phyloP scores from a whole-genome alignment of 2,113 vertebrate species.

The Empidonax traillii region DNA sequence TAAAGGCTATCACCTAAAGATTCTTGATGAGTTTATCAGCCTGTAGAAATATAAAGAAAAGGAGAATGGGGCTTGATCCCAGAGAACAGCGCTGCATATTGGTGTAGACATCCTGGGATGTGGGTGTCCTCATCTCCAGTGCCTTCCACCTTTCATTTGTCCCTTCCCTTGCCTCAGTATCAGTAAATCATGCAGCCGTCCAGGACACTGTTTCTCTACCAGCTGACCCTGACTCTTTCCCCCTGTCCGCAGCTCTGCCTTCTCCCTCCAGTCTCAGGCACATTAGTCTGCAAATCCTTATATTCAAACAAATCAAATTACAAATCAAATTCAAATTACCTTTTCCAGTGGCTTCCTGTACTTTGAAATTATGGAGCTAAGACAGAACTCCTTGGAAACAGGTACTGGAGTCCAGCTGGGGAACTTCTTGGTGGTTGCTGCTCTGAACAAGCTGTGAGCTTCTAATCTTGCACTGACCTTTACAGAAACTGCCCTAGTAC shows the following conservation, averaged over 20 bases:
- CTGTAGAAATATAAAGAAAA: neutral
- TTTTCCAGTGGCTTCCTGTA: neutral
- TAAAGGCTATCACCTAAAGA: neutral
- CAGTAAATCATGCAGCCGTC: neutral
- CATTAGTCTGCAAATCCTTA: neutral
- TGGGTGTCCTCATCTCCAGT: neutral
- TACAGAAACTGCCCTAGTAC: neutral
- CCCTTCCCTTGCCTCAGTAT: neutral
- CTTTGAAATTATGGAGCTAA: neutral
- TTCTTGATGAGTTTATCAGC: neutral
- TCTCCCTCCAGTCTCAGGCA: neutral
- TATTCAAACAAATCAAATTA: slow-evolving; percentile 2
- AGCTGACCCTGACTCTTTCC: neutral
- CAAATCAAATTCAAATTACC: neutral
- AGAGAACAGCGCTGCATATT: neutral
- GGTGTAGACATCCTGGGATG: neutral
- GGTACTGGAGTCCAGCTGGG: neutral
- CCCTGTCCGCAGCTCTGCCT: neutral
- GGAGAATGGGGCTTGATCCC: neutral
- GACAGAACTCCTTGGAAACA: neutral
- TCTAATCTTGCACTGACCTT: neutral
- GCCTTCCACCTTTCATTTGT: neutral
- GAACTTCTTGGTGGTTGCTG: neutral
- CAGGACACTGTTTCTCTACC: neutral
- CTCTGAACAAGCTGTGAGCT: neutral